Evolutionary conservation across 2,797 vertebrate genomes (phyloP).

Genomic region (Cynopterus sphinx): DNA sequence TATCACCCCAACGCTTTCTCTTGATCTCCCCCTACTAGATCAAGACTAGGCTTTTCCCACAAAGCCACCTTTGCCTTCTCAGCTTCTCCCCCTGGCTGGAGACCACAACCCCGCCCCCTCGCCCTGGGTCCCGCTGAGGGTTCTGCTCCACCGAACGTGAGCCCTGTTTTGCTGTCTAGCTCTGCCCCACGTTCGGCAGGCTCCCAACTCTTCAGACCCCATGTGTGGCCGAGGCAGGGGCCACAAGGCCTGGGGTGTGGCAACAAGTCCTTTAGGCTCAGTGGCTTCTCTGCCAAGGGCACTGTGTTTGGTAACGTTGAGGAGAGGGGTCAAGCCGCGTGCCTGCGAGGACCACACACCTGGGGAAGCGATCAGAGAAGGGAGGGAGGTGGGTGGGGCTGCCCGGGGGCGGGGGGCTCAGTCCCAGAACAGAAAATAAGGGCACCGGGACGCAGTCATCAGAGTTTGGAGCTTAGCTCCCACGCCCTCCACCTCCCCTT

Average conservation of each 20-base stretch:
- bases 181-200: neutral
- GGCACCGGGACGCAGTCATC: neutral
- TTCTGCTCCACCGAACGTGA: neutral
- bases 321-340: neutral
- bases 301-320: neutral
- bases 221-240: neutral
- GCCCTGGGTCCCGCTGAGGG: neutral
- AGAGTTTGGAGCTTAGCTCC: slow-evolving; percentile 53
- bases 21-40: neutral
- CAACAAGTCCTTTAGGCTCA: slow-evolving; percentile 39
- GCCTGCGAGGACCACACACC: neutral
- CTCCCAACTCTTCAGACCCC: slow-evolving; percentile 39
- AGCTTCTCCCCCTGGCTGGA: neutral
- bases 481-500: neutral
- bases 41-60: slow-evolving; percentile 55
- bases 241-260: slow-evolving; percentile 68
- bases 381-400: neutral
- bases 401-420: neutral
- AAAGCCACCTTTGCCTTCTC: slow-evolving; percentile 19
- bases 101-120: slow-evolving; percentile 69
- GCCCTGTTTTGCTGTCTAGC: neutral
- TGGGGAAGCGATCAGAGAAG: neutral
- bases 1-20: slow-evolving; percentile 54
- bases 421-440: neutral
- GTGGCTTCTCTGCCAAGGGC: slow-evolving; percentile 1